Percentiles rank a stretch among this genome's conserved stretches.
These are phyloP conservation scores for Sinotaia quadrata DNA, from an alignment of 2,888 invertebrate species.

Conservation along the genomic window DNA sequence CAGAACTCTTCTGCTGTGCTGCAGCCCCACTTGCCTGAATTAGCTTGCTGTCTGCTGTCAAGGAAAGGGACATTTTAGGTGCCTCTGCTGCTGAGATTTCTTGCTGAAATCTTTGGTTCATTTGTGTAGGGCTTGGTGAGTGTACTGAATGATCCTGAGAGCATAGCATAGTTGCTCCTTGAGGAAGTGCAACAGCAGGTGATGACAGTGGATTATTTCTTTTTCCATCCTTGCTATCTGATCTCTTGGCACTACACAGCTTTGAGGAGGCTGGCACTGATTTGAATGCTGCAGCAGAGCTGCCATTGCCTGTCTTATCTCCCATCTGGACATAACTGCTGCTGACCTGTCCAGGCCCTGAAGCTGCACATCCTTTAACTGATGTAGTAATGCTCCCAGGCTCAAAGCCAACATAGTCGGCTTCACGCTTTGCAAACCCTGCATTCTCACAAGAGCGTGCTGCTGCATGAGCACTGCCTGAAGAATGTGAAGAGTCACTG, in stretches of 20 bases:
- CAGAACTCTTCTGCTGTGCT: background rate
- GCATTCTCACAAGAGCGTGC: background rate
- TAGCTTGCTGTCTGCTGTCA: too few species aligned
- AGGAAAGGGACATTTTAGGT: background rate
- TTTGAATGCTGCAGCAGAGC: background rate
- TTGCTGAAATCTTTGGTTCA: background rate
- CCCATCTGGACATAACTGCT: background rate
- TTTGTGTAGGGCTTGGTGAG: too few species aligned
- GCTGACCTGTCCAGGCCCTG: background rate
- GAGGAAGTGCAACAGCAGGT: background rate
- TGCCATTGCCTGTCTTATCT: background rate
- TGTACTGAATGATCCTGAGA: background rate
- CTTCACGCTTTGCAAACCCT: constrained; percentile 19
- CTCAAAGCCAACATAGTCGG: constrained; percentile 45
- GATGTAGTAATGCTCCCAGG: constrained; percentile 32
- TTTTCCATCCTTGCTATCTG: constrained; percentile 18
- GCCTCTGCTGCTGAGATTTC: background rate
- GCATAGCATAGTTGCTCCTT: background rate
- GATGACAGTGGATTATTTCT: too few species aligned
- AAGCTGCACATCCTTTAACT: background rate
- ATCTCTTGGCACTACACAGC: background rate
- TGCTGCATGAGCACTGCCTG: constrained; percentile 6
- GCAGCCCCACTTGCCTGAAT: too few species aligned
- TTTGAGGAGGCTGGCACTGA: background rate
- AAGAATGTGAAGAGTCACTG: constrained; percentile 14